These are phyloP conservation scores for Ceyx cyanopectus DNA, from an alignment of 2,113 vertebrate genomes.

Conservation along the genomic window DNA sequence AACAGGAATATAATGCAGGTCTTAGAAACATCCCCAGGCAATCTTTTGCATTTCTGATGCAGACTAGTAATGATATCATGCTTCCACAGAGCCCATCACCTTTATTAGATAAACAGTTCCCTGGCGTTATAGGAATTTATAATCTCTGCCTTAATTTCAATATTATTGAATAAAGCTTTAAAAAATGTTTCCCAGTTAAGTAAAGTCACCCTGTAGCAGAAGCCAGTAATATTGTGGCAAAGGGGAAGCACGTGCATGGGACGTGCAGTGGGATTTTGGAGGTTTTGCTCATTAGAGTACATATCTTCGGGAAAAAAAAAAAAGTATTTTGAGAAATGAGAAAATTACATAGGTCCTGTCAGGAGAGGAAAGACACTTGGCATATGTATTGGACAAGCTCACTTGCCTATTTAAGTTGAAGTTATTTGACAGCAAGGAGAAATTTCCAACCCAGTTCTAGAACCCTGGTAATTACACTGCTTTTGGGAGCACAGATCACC, in stretches of 20 bases:
- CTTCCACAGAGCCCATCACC: background rate
- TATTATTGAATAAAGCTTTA: background rate
- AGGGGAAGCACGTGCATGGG: background rate
- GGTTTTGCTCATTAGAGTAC: background rate
- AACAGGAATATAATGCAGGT: background rate
- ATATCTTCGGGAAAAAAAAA: background rate
- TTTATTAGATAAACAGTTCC: background rate
- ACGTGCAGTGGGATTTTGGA: background rate
- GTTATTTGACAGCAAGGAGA: background rate
- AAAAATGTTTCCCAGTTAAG: background rate
- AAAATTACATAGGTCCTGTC: background rate
- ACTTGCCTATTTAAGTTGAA: background rate
- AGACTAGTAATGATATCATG: background rate
- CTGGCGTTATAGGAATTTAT: background rate
- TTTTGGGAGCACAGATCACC: background rate
- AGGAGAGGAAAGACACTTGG: background rate
- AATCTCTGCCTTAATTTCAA: background rate
- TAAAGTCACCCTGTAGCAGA: background rate
- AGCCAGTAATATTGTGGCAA: background rate
- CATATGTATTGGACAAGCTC: background rate
- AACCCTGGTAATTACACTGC: background rate
- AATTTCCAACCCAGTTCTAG: background rate
- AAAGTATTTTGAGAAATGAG: background rate
- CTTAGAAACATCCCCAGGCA: background rate
- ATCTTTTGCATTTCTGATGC: background rate